These are phyloP conservation scores for Heteronetta atricapilla DNA, from an alignment of 2,113 vertebrate genomes.

Conservation along the genomic window DNA sequence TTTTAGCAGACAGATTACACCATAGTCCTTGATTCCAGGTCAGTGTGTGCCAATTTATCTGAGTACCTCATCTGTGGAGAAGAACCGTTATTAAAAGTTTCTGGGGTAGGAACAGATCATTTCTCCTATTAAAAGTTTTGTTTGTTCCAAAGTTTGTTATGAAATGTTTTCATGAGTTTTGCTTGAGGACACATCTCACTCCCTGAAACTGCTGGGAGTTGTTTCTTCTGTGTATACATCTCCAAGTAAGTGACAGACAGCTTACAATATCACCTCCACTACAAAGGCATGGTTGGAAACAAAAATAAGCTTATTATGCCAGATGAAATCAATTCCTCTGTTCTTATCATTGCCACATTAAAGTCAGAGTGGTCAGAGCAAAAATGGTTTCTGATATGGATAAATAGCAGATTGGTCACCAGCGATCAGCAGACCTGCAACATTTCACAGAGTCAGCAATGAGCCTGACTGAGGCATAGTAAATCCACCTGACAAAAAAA, in stretches of 20 bases:
- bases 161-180: not conserved
- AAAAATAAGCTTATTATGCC: slow-evolving; percentile 38
- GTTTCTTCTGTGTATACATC: not conserved
- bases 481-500: not conserved
- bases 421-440: not conserved
- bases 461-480: not conserved
- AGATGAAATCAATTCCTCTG: slow-evolving; percentile 8
- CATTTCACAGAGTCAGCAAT: not conserved
- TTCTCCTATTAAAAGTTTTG: slow-evolving; percentile 29
- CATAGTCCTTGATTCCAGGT: not conserved
- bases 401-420: not conserved
- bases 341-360: slow-evolving; percentile 8
- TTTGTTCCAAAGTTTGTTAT: not conserved
- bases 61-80: not conserved
- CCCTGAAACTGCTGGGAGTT: not conserved
- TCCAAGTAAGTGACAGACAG: slow-evolving; percentile 7
- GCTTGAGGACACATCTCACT: not conserved
- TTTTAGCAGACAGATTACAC: slow-evolving; percentile 10
- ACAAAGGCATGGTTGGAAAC: slow-evolving; percentile 1
- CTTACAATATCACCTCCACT: not conserved
- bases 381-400: not conserved
- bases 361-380: not conserved
- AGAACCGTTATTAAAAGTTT: not conserved
- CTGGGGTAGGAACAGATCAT: not conserved
- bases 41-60: not conserved